Evolutionary conservation across 2,113 vertebrate genomes (phyloP), one percentile per base, ranked within the genome.

Genomic region (Notarius quadriscutis): DNA sequence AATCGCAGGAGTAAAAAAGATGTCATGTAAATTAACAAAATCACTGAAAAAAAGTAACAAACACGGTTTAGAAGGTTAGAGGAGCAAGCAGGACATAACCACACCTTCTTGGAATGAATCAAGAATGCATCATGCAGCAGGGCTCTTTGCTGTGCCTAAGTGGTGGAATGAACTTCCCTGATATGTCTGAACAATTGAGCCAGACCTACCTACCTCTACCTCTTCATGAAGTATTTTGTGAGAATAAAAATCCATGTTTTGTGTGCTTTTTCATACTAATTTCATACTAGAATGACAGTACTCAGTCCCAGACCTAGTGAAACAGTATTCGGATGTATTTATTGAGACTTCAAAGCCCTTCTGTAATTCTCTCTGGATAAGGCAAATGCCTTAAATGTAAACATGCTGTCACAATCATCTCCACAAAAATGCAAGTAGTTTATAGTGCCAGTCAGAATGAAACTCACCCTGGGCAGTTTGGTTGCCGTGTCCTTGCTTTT

Each of bases 401-500:
- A 63, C 22, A 63, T 8, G 18, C 58, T 63, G 22, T 63, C 25
- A n/a, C 8, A 63, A 25, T 62, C 18, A 62, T 2, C 58, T 62
- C 18, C 58, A 62, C 58, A 67, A n/a, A 27, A 12, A n/a, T 65
- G 25, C 5, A 71, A 71, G 14, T 18, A 80, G 50, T 71, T 53
- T 50, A 51, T n/a, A 83, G 12, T 18, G 4, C 0, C n/a, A 34
- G 17, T 15, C 22, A 14, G 34, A 18, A 79, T 30, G 85, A 92
- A 69, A 95, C 96, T 99, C 95, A 99, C 98, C 87, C 96, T 96
- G 65, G 96, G 95, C 87, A 97, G 95, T 92, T 97, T 98, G 93
- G 96, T 98, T 86, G 98, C 97, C 0, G 97, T 98, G 65, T 98
- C 97, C 89, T 97, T 98, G 88, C 96, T 95, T 84, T 95, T 95